A percentile compares a stretch with the other conserved stretches of the same genome.
phyloP scores from a whole-genome alignment of 2,888 invertebrate species.

The Chalcis sispes region DNA sequence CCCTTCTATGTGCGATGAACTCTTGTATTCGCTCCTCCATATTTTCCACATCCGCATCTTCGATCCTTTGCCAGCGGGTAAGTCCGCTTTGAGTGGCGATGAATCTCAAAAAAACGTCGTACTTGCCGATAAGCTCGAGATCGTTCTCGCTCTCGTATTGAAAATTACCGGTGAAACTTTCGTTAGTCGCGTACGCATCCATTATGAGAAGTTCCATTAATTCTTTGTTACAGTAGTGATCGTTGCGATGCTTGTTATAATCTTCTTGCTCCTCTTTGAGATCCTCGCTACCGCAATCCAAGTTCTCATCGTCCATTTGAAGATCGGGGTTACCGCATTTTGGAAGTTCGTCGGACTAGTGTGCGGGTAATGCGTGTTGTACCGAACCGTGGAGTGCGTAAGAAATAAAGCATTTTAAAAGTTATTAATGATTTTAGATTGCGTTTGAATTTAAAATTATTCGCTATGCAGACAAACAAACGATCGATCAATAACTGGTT shows the following conservation, averaged over 20 bases:
- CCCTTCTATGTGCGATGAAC: conserved; percentile 79
- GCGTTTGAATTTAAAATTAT: too few species aligned
- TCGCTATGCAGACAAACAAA: too few species aligned
- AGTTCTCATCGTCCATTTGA: conserved; percentile 62
- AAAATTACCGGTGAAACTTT: conserved; percentile 74
- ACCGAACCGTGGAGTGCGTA: too few species aligned
- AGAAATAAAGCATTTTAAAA: too few species aligned
- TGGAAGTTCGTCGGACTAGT: neutral
- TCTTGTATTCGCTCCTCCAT: conserved; percentile 63
- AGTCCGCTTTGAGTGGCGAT: conserved; percentile 93
- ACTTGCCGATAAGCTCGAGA: conserved; percentile 76
- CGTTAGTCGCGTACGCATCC: conserved; percentile 87
- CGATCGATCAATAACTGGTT: too few species aligned
- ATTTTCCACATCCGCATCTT: conserved; percentile 78
- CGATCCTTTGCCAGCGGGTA: conserved; percentile 85
- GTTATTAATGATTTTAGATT: too few species aligned
- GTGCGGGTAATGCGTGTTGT: too few species aligned
- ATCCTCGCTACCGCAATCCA: conserved; percentile 64
- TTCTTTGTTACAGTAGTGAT: conserved; percentile 90
- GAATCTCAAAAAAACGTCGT: conserved; percentile 87
- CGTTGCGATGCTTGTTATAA: conserved; percentile 73
- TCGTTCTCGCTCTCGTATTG: neutral
- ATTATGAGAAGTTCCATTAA: conserved; percentile 90
- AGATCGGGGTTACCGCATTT: conserved; percentile 17
- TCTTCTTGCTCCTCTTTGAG: conserved; percentile 51